phyloP scores from a whole-genome alignment of 1,140 invertebrate species.

The Listronotus oregonensis region DNA sequence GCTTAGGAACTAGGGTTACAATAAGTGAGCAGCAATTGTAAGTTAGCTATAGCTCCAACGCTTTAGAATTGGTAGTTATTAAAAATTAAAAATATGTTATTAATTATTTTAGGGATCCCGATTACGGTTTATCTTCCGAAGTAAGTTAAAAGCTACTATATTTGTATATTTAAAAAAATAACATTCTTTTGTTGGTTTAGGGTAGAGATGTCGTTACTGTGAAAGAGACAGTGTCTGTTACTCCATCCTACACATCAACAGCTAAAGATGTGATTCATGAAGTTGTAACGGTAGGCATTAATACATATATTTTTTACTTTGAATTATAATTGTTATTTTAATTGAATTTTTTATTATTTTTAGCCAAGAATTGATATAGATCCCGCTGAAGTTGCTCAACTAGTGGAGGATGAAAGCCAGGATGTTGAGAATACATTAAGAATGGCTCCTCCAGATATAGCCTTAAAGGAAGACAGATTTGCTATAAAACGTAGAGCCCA shows the following conservation, averaged over 20 bases:
- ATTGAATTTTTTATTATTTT: not conserved
- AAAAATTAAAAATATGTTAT: too few relatives aligned
- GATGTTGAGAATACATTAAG: conserved; percentile 46
- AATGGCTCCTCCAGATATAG: conserved; percentile 41
- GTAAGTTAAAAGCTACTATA: conserved; percentile 5
- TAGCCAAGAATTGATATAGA: conserved; percentile 32
- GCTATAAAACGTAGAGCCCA: conserved; percentile 39
- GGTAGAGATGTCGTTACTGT: conserved; percentile 31
- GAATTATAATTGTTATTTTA: not conserved
- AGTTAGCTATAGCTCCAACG: too few relatives aligned
- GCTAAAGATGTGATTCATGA: conserved; percentile 28
- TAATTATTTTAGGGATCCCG: conserved; percentile 25
- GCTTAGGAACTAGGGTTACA: conserved; percentile 8
- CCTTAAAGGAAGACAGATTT: conserved; percentile 29
- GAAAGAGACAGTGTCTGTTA: conserved; percentile 34
- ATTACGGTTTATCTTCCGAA: conserved; percentile 21
- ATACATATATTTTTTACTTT: not conserved
- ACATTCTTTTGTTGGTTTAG: not conserved
- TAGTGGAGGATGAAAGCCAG: conserved; percentile 46
- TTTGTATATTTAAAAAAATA: not conserved
- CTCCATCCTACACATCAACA: conserved; percentile 32
- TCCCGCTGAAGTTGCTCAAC: conserved; percentile 28
- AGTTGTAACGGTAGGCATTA: conserved; percentile 12
- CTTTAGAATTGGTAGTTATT: too few relatives aligned
- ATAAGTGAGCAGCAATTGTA: conserved; percentile 37